Percentiles rank a stretch among this genome's conserved stretches.
phyloP scores from a whole-genome alignment of 2,113 vertebrate genomes.

The Daphoenositta chrysoptera region DNA sequence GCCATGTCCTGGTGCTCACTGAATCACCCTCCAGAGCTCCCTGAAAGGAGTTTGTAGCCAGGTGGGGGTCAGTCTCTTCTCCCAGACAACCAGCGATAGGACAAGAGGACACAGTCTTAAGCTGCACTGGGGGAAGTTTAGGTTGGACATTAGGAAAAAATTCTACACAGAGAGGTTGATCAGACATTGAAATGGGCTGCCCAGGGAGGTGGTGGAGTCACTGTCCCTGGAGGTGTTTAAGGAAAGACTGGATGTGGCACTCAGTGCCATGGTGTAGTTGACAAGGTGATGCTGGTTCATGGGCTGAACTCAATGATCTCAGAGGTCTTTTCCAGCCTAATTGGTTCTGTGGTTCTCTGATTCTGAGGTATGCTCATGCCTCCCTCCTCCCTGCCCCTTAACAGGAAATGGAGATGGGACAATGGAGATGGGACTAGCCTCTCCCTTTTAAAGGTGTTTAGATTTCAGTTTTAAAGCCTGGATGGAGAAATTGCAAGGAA shows the following conservation, averaged over 20 bases:
- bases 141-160: background rate
- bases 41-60: background rate
- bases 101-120: background rate
- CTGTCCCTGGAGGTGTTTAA: background rate
- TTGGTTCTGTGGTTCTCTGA: background rate
- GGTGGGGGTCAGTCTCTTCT: background rate
- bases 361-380: background rate
- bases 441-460: background rate
- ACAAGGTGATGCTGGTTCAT: background rate
- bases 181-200: background rate
- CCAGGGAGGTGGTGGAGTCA: background rate
- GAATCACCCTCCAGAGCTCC: background rate
- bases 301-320: background rate
- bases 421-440: background rate
- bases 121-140: accelerated
- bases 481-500: background rate
- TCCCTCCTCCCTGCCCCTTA: background rate
- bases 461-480: background rate
- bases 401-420: background rate
- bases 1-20: background rate
- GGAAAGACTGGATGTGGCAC: background rate
- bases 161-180: background rate
- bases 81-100: accelerated
- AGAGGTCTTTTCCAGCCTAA: background rate
- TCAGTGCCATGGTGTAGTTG: background rate